These are phyloP conservation scores for Atherinomorus stipes DNA, from an alignment of 2,113 vertebrate species.

Conservation along the genomic window DNA sequence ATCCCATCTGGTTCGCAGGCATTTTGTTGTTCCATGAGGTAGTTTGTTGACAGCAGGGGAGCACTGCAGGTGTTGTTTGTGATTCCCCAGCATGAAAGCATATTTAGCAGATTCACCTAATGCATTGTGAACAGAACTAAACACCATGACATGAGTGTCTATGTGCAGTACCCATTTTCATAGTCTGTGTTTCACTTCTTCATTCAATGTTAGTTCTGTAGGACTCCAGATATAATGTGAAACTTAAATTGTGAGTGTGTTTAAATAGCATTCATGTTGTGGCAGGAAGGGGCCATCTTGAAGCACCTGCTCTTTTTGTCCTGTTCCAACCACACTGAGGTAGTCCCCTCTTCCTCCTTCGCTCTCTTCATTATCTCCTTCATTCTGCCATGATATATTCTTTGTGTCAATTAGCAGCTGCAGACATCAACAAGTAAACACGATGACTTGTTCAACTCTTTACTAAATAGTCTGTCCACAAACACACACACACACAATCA, in stretches of 20 bases:
- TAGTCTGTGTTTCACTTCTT: background rate
- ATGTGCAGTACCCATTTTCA: background rate
- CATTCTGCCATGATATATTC: background rate
- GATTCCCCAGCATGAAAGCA: no score
- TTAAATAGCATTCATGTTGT: background rate
- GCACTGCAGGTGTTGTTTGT: no score
- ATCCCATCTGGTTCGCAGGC: background rate
- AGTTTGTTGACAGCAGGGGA: no score
- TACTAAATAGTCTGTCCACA: background rate
- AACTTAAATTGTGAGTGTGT: no score
- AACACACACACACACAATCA: background rate
- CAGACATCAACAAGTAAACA: background rate
- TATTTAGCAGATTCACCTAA: no score
- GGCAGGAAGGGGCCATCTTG: background rate
- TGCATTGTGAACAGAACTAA: background rate
- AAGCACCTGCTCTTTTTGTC: conserved; percentile 3
- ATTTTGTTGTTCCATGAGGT: background rate
- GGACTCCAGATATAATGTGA: no score
- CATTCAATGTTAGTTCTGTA: background rate
- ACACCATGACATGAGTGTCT: background rate
- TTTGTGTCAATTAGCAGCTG: background rate
- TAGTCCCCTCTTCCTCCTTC: background rate
- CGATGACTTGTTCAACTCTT: background rate
- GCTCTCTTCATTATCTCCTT: background rate
- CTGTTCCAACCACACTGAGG: background rate